These are phyloP conservation scores for Calypte anna DNA, from an alignment of 2,113 vertebrate species.

Conservation along the genomic window DNA sequence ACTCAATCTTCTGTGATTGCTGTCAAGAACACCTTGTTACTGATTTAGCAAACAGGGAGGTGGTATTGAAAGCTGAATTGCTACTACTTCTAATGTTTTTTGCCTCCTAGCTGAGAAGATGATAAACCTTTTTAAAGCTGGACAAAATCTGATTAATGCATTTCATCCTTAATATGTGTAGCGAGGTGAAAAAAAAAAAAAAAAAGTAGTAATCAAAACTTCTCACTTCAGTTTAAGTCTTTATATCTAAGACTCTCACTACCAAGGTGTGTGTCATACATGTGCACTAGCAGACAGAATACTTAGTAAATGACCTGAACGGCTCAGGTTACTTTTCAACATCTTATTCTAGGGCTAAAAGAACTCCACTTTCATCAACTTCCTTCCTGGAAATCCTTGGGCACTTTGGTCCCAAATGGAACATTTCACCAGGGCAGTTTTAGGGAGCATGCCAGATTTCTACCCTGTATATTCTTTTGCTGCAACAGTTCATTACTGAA, in stretches of 20 bases:
- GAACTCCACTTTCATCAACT: neutral
- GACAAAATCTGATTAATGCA: neutral
- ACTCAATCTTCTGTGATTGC: neutral
- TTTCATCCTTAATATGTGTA: fast-evolving
- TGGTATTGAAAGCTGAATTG: neutral
- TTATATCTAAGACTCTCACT: neutral
- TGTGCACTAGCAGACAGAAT: neutral
- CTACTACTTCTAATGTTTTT: neutral
- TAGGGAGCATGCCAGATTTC: neutral
- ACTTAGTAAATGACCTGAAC: fast-evolving
- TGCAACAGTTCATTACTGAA: neutral
- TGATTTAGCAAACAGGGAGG: neutral
- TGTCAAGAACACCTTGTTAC: neutral
- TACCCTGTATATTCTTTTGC: neutral
- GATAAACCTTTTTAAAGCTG: neutral
- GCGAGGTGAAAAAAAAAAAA: neutral
- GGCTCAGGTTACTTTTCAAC: neutral
- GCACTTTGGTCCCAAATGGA: neutral
- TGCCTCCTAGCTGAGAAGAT: neutral
- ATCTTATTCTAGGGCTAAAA: neutral
- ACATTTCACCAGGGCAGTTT: neutral
- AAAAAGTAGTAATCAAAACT: neutral
- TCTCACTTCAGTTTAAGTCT: neutral
- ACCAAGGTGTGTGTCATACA: neutral
- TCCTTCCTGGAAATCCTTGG: neutral